Conservation (phyloP, 2,888 invertebrate species). For the Pristionchus mayeri region DNA sequence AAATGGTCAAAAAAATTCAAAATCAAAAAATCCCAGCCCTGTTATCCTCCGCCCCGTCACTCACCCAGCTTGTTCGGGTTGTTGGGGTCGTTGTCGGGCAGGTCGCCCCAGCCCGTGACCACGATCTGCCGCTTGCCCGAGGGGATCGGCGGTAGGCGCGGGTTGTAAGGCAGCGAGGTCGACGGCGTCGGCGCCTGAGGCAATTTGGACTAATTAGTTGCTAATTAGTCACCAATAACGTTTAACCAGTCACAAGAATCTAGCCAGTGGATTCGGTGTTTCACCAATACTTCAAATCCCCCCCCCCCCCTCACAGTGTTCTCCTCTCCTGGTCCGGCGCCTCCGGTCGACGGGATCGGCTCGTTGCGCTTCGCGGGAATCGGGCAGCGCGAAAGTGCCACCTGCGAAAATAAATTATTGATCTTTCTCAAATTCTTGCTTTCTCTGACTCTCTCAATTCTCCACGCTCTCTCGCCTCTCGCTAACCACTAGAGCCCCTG, state of each 20-base stretch:
- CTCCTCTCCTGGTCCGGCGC: slow-evolving; percentile 6
- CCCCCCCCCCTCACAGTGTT: neutral
- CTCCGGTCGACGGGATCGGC: neutral
- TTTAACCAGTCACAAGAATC: neutral
- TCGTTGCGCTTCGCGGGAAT: slow-evolving; percentile 62
- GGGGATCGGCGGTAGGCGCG: slow-evolving; percentile 57
- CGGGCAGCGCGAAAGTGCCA: slow-evolving; percentile 62
- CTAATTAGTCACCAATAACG: neutral
- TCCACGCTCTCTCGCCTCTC: too few relatives aligned
- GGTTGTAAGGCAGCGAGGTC: slow-evolving; percentile 35
- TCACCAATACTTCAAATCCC: neutral
- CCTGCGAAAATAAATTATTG: slow-evolving; percentile 49
- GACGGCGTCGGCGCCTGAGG: neutral
- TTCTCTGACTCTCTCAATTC: too few relatives aligned
- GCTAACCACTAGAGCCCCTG: too few relatives aligned
- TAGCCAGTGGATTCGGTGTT: neutral
- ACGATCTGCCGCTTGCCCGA: slow-evolving; percentile 60
- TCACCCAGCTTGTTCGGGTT: slow-evolving; percentile 61
- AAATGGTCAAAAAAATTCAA: too few relatives aligned
- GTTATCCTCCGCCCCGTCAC: too few relatives aligned
- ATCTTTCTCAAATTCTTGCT: neutral
- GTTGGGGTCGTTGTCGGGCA: slow-evolving; percentile 68
- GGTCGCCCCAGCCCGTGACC: slow-evolving; percentile 68
- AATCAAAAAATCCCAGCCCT: too few relatives aligned
- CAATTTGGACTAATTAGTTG: neutral